A percentile compares a stretch with the other conserved stretches of the same genome.
These are phyloP conservation scores for Emesis furor DNA, from an alignment of 2,888 invertebrate species.

Conservation along the genomic window DNA sequence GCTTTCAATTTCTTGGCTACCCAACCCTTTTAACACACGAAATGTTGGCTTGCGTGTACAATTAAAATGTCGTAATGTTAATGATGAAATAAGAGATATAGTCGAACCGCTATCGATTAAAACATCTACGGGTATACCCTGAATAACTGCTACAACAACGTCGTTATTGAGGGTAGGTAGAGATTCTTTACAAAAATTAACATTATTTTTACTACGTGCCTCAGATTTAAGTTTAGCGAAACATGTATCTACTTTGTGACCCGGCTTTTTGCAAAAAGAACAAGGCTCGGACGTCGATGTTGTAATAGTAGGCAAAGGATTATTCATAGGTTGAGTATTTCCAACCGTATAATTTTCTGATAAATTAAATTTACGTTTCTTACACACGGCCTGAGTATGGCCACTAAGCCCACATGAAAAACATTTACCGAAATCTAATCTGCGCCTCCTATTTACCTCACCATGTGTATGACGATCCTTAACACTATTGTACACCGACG, in stretches of 20 bases:
- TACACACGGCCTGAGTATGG: too few species aligned
- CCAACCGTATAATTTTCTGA: too few species aligned
- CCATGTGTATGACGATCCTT: background rate
- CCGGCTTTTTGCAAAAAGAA: constrained; percentile 49
- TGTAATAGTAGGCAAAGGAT: too few species aligned
- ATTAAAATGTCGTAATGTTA: constrained; percentile 43
- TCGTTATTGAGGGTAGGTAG: background rate
- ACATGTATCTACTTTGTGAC: constrained; percentile 60
- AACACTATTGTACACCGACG: too few species aligned
- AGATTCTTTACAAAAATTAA: too few species aligned
- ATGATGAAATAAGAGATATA: constrained; percentile 61
- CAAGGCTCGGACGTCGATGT: constrained; percentile 26
- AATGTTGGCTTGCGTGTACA: constrained; percentile 28
- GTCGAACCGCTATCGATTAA: constrained; percentile 40
- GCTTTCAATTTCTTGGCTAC: constrained; percentile 32
- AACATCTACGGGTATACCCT: constrained; percentile 16
- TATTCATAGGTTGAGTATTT: too few species aligned
- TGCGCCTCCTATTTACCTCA: background rate
- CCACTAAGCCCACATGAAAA: too few species aligned
- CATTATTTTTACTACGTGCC: constrained; percentile 6
- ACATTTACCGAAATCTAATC: too few species aligned
- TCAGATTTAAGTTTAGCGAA: constrained; percentile 59
- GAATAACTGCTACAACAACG: constrained; percentile 28
- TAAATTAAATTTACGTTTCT: too few species aligned
- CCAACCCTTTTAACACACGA: constrained; percentile 48